Percentiles rank a stretch among this genome's conserved stretches.
Conservation (phyloP, 2,797 vertebrate genomes). For the Apodemus agrarius region DNA sequence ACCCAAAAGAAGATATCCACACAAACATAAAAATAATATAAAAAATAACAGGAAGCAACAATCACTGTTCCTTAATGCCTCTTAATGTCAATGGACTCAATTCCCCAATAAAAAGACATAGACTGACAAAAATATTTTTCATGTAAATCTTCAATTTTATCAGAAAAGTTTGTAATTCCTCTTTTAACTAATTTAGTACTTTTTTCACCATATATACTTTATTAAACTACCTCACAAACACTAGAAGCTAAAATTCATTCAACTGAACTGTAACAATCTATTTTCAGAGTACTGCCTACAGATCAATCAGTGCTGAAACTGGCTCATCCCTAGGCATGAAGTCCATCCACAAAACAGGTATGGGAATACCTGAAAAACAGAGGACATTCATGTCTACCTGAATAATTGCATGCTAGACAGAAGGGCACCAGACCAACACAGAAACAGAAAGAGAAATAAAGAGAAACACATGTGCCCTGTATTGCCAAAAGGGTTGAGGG, state of each 20-base stretch:
- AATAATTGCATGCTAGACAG: neutral
- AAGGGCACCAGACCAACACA: neutral
- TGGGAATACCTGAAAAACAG: neutral
- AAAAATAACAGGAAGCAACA: too few species aligned
- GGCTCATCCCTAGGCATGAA: neutral
- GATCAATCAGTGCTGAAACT: neutral
- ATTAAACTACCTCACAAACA: slow-evolving; percentile 67
- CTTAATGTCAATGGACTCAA: too few species aligned
- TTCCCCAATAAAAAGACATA: too few species aligned
- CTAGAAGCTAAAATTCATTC: slow-evolving; percentile 56
- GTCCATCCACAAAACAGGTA: neutral
- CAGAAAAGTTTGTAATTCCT: too few species aligned
- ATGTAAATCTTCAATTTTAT: too few species aligned
- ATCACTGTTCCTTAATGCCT: too few species aligned
- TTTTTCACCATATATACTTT: slow-evolving; percentile 58
- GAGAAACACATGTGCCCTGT: neutral
- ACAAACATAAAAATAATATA: too few species aligned
- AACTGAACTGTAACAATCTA: slow-evolving; percentile 15
- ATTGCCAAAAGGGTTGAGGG: accelerated
- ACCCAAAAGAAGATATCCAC: too few species aligned
- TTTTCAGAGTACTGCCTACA: slow-evolving; percentile 56
- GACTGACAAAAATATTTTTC: too few species aligned
- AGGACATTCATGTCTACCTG: neutral
- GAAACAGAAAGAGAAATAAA: neutral
- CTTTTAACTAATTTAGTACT: too few species aligned